A percentile compares a stretch with the other conserved stretches of the same genome.
phyloP scores from a whole-genome alignment of 2,113 vertebrate species.

The Dermatemys mawii region DNA sequence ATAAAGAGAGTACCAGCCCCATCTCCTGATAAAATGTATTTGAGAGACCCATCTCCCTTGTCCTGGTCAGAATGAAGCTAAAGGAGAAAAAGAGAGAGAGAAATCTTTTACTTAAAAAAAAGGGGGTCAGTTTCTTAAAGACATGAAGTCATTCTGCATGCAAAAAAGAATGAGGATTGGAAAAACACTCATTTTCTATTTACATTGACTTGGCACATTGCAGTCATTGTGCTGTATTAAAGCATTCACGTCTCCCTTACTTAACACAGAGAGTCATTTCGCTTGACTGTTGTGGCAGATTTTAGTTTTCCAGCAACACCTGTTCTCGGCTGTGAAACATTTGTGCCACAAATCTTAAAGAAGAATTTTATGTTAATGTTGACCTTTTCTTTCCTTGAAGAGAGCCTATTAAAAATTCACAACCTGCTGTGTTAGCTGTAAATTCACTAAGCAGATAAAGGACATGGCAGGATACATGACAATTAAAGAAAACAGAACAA shows the following conservation, averaged over 20 bases:
- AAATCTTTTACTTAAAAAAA: constrained; percentile 13
- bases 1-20: constrained; percentile 87
- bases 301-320: constrained; percentile 71
- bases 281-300: constrained; percentile 50
- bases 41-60: constrained; percentile 85
- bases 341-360: constrained; percentile 75
- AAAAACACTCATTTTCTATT: constrained; percentile 1
- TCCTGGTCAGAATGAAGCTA: constrained; percentile 88
- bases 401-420: constrained; percentile 80
- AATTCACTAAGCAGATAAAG: constrained; percentile 75
- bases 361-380: constrained; percentile 82
- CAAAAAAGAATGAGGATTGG: background rate
- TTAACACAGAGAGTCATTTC: constrained; percentile 40
- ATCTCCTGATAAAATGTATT: constrained; percentile 87
- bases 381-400: constrained; percentile 80
- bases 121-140: no score
- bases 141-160: background rate
- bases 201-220: background rate
- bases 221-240: background rate
- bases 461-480: constrained; percentile 66
- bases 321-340: constrained; percentile 75
- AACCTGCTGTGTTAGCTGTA: constrained; percentile 77
- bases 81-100: background rate
- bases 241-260: constrained; percentile 14
- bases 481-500: constrained; percentile 72